Base-by-base conservation (phyloP, 2,113 vertebrate species). In the Steatornis caripensis region DNA sequence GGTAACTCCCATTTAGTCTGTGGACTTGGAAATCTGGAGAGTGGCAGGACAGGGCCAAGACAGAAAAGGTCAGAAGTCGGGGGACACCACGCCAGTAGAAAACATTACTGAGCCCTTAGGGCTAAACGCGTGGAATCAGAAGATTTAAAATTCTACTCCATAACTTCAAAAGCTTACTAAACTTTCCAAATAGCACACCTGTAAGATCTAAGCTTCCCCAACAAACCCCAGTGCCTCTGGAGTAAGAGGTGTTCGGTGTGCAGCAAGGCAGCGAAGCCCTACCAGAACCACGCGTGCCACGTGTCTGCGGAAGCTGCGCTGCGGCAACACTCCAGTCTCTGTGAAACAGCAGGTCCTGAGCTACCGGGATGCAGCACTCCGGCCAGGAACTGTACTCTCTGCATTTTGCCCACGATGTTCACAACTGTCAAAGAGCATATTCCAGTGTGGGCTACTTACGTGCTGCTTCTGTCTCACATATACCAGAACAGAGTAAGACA, bases 351-450 rank as follows among this genome's bases (percentile, higher is more conserved):
- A 13, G 46, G 15, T n/a, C 10, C 70, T 26, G 41, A 65, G 76
- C 61, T 19, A 4, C n/a, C 7, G 1, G 41, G 29, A 23, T 7
- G 39, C 72, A 62, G 36, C 36, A 24, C 32, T 49, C 0, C 0
- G 37, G 30, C 32, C 69, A 70, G 81, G 19, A 72, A 4, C 34
- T 5, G 1, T 5, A 43, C 27, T 9, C 21, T 3, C 1, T 15
- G 12, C 10, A 26, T 53, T 68, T 2, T 55, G 70, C n/a, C 65
- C 22, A 0, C 3, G 26, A 1, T 74, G 26, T 21, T 55, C 49
- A 64, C 57, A 77, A 15, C 55, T 54, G 74, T 20, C 48, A 58
- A 60, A 74, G 2, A n/a, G 36, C 24, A 24, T 19, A 30, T 34
- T 74, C 70, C 64, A 60, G 23, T 3, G n/a, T 12, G 51, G n/a